Evolutionary conservation across 2,888 invertebrate genomes (phyloP).

Genomic region (Scaptodrosophila latifasciaeformis): DNA sequence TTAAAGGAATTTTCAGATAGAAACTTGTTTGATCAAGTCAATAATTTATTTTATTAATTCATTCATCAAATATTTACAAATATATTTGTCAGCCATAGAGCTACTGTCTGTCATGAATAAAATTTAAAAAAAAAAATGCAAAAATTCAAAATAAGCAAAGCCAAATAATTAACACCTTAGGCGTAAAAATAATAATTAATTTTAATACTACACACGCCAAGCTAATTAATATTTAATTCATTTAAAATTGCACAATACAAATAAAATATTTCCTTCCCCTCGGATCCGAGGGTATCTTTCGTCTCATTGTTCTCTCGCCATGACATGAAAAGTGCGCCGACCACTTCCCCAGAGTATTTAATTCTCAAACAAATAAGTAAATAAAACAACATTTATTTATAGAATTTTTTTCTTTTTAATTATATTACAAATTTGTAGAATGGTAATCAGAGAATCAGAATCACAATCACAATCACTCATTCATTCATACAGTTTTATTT

Average conservation of each 20-base stretch:
- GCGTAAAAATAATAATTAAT: constrained; percentile 55
- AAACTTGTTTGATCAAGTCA: too few species aligned
- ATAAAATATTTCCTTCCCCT: too few species aligned
- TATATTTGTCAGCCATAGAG: background rate
- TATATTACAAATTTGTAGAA: too few species aligned
- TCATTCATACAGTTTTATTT: constrained; percentile 11
- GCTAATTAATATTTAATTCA: constrained; percentile 59
- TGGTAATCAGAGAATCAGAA: too few species aligned
- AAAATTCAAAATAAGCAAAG: too few species aligned
- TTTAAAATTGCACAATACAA: constrained; percentile 33
- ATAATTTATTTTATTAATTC: too few species aligned
- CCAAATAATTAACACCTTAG: constrained; percentile 51
- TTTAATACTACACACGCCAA: constrained; percentile 43
- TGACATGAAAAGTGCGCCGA: background rate
- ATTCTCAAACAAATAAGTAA: background rate
- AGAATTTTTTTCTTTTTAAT: background rate
- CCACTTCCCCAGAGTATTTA: background rate
- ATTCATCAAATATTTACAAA: too few species aligned
- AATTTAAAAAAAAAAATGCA: constrained; percentile 17
- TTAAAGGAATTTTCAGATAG: too few species aligned
- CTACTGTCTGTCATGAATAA: constrained; percentile 11
- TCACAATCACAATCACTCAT: constrained; percentile 9
- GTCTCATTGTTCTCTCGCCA: constrained; percentile 43
- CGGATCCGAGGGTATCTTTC: too few species aligned
- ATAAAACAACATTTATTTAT: background rate